Percentiles rank a stretch among this genome's conserved stretches.
These are phyloP conservation scores for Camelus dromedarius DNA, from an alignment of 2,113 vertebrate species.

Conservation along the genomic window DNA sequence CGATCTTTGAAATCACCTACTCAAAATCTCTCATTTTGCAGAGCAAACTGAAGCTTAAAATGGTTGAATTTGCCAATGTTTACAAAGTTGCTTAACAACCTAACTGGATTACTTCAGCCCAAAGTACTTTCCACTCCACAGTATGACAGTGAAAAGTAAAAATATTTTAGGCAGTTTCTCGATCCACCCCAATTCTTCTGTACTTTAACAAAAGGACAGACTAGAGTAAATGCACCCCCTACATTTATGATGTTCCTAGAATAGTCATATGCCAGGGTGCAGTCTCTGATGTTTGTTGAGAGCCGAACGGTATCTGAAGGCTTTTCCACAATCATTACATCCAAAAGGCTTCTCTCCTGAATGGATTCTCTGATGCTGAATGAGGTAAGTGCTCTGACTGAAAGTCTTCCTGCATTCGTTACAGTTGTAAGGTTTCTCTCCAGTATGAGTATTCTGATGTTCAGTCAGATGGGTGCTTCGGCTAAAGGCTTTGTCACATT, in stretches of 20 bases:
- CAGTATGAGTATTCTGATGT: conserved; percentile 69
- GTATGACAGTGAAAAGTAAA: neutral
- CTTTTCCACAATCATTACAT: conserved; percentile 74
- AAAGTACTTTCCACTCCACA: neutral
- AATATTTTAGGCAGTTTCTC: neutral
- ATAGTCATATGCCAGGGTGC: conserved; percentile 62
- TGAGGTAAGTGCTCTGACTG: conserved; percentile 59
- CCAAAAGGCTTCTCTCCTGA: conserved; percentile 75
- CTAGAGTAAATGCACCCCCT: neutral
- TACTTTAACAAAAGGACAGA: neutral
- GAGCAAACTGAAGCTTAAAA: conserved; percentile 38
- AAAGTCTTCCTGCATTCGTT: conserved; percentile 60
- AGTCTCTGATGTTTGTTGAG: conserved; percentile 78
- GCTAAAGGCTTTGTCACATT: conserved; percentile 70
- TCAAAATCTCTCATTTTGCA: conserved; percentile 17
- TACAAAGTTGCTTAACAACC: neutral
- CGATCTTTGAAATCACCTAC: neutral
- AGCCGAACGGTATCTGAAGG: conserved; percentile 69
- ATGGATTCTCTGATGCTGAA: conserved; percentile 72
- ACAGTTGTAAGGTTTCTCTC: conserved; percentile 54
- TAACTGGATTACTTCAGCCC: neutral
- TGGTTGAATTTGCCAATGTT: neutral
- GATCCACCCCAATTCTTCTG: neutral
- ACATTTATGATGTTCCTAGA: neutral
- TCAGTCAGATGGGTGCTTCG: conserved; percentile 64